phyloP scores from a whole-genome alignment of 1,140 invertebrate genomes.

The Pemphigus obesinymphae region DNA sequence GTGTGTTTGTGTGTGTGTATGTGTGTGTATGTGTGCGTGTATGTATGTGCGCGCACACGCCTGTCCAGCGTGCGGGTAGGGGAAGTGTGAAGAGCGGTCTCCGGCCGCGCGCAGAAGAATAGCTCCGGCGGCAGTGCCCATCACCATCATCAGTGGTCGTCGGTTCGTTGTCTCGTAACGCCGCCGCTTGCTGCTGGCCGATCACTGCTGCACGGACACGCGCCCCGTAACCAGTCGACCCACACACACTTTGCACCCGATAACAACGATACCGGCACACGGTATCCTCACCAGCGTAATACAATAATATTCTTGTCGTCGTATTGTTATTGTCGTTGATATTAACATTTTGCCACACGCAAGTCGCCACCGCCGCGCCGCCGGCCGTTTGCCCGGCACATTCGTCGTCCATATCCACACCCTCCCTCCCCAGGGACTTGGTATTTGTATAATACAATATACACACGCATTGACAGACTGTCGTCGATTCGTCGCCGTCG shows the following conservation, averaged over 20 bases:
- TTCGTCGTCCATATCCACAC: background rate
- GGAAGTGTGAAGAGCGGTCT: background rate
- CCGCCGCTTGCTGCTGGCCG: conserved; percentile 20
- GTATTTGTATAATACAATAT: too few relatives aligned
- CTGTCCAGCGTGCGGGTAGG: background rate
- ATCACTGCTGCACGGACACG: background rate
- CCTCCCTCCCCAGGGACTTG: too few relatives aligned
- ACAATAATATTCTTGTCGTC: background rate
- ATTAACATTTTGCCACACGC: background rate
- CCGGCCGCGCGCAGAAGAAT: conserved; percentile 8
- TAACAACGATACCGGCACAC: too few relatives aligned
- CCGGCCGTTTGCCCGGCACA: background rate
- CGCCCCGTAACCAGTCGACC: background rate
- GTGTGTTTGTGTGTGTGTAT: background rate
- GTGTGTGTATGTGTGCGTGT: background rate
- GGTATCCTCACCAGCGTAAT: too few relatives aligned
- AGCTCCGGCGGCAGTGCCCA: background rate
- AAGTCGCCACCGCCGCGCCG: background rate
- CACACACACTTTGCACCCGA: background rate
- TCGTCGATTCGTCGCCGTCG: background rate
- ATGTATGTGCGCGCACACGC: too few relatives aligned
- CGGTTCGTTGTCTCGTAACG: conserved; percentile 37
- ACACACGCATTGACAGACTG: too few relatives aligned
- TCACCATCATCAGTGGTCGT: conserved; percentile 35
- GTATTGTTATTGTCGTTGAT: background rate